Base-by-base conservation (phyloP, 2,113 vertebrate species). In the Carollia perspicillata region DNA sequence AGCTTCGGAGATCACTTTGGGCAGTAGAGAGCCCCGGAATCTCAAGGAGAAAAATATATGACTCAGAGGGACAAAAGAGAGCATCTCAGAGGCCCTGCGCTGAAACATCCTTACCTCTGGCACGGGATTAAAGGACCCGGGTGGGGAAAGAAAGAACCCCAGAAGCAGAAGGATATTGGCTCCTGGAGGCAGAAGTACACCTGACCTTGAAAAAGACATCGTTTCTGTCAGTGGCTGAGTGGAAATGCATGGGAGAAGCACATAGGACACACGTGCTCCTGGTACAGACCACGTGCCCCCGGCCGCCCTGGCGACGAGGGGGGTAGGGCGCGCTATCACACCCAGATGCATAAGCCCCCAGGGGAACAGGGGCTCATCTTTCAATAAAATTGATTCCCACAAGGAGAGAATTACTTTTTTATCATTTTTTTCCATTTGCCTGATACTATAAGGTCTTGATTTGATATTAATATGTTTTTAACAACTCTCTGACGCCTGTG, bases 1-100 rank as follows among this genome's bases (percentile, higher is more conserved):
- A 63, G 35, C 55, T 63, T 80, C 2, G 30, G 77, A 88, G 20
- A 89, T 84, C 33, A 93, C 23, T 93, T 28, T 63, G 51, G 44
- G 72, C 14, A 86, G 60, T 83, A 93, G 22, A 60, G 44, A 94
- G 55, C 30, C 42, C 37, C 18, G 20, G 84, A 96, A 94, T 90
- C 84, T 75, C 80, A 90, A 95, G 65, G 37, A 92, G 84, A 95
- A 92, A 95, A 81, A 87, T 30, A 49, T 14, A 23, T 35, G 49
- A 92, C n/a, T 87, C 37, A 28, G 49, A 66, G 30, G 55, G 35
- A 44, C 26, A 65, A 35, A 1, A 77, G 58, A 75, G 58, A 84
- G 12, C 14, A 60, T 69, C 69, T 66, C 84, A 55, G 74, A 77
- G 63, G 49, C 51, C 22, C 55, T 40, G 23, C 78, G 47, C 16